phyloP scores from a whole-genome alignment of 35 echinoderm and acorn worm genomes.

The Anneissia japonica region DNA sequence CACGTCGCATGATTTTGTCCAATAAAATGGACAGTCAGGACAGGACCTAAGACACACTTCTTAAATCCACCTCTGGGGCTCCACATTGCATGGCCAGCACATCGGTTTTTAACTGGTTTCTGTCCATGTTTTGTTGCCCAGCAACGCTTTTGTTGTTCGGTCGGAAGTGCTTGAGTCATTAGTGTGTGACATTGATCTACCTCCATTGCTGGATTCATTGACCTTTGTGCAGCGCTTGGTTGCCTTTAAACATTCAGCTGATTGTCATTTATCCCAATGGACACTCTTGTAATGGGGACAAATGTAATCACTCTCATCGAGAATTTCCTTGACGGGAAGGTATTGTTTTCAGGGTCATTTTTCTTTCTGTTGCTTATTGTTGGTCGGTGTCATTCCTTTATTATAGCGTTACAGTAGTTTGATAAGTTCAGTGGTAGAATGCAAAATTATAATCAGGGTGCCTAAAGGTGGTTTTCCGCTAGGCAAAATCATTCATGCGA shows the following conservation, averaged over 20 bases:
- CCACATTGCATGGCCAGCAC: background rate
- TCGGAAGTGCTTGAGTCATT: slow-evolving; percentile 99
- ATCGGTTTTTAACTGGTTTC: background rate
- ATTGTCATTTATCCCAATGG: background rate
- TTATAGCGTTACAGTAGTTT: too few relatives aligned
- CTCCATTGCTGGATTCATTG: slow-evolving; percentile 56
- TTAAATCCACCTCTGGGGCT: background rate
- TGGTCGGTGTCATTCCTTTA: too few relatives aligned
- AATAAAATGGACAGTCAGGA: too few relatives aligned
- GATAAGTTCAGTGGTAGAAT: too few relatives aligned
- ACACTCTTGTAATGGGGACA: background rate
- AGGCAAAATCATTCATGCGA: too few relatives aligned
- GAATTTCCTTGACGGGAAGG: too few relatives aligned
- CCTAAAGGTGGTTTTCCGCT: too few relatives aligned
- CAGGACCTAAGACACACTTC: background rate
- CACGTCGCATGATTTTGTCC: too few relatives aligned
- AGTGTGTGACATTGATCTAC: slow-evolving; percentile 97
- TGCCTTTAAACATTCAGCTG: background rate
- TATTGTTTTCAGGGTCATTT: too few relatives aligned
- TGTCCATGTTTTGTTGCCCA: slow-evolving; percentile 21
- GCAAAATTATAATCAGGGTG: too few relatives aligned
- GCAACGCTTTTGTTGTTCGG: slow-evolving; percentile 92
- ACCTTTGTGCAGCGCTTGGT: background rate
- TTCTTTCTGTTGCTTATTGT: too few relatives aligned
- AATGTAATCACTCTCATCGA: too few relatives aligned